These are phyloP conservation scores for Drosophila peninsularis DNA, from an alignment of 2,888 invertebrate genomes.

Conservation along the genomic window DNA sequence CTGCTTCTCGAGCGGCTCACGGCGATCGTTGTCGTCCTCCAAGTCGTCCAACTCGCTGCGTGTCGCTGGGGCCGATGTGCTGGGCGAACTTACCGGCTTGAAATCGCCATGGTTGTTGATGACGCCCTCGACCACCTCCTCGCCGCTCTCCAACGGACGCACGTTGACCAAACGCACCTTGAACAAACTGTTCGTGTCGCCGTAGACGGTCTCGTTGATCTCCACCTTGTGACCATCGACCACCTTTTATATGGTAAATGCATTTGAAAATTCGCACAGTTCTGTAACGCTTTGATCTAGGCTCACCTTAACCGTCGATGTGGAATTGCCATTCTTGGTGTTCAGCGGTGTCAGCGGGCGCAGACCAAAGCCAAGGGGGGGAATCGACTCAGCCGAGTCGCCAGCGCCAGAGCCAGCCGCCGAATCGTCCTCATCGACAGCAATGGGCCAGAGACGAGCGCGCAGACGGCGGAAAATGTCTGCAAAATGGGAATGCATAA, in stretches of 20 bases:
- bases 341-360: constrained; percentile 49
- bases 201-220: constrained; percentile 86
- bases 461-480: constrained; percentile 83
- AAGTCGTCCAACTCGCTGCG: constrained; percentile 58
- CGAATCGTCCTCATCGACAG: constrained; percentile 40
- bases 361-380: constrained; percentile 45
- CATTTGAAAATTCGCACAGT: neutral
- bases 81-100: constrained; percentile 40
- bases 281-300: constrained; percentile 5
- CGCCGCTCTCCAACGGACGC: constrained; percentile 84
- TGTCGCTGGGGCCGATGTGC: constrained; percentile 51
- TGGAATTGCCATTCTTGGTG: constrained; percentile 82
- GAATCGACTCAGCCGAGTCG: constrained; percentile 43
- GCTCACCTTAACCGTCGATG: constrained; percentile 84
- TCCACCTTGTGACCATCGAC: constrained; percentile 86
- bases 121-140: constrained; percentile 71
- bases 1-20: constrained; percentile 73
- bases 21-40: constrained; percentile 70
- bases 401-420: constrained; percentile 26
- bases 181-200: constrained; percentile 83
- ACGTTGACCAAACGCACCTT: constrained; percentile 86
- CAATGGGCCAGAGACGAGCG: constrained; percentile 75
- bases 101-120: constrained; percentile 36
- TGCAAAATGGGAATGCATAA: constrained; percentile 43
- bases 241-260: constrained; percentile 80